A percentile compares a stretch with the other conserved stretches of the same genome.
Conservation (phyloP, 2,888 invertebrate species). For the Cheilosia vernalis region DNA sequence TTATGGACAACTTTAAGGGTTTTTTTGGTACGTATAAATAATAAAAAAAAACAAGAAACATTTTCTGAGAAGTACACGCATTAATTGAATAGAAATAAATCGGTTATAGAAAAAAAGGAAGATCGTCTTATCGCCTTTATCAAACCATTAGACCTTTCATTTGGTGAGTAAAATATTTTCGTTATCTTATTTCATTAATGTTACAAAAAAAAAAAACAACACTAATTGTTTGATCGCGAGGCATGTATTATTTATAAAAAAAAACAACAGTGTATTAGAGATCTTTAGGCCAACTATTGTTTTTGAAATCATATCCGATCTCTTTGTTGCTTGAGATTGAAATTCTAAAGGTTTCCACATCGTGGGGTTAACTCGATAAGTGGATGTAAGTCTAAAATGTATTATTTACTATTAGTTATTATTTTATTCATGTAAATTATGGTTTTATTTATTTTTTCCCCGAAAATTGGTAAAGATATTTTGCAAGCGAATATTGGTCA, state of each 20-base stretch:
- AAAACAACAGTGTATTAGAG: slow-evolving; percentile 20
- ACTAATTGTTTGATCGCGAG: slow-evolving; percentile 59
- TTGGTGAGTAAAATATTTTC: slow-evolving; percentile 73
- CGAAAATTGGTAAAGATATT: slow-evolving; percentile 11
- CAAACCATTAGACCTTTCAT: slow-evolving; percentile 70
- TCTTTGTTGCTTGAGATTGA: slow-evolving; percentile 57
- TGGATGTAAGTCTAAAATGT: slow-evolving; percentile 69
- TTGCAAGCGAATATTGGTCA: slow-evolving; percentile 64
- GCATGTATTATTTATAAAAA: slow-evolving; percentile 7
- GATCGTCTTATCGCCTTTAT: slow-evolving; percentile 41
- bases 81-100: slow-evolving; percentile 48
- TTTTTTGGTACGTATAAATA: slow-evolving; percentile 71
- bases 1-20: slow-evolving; percentile 69
- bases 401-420: slow-evolving; percentile 42
- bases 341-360: slow-evolving; percentile 63
- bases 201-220: slow-evolving; percentile 34
- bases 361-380: slow-evolving; percentile 60
- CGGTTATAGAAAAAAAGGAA: slow-evolving; percentile 40
- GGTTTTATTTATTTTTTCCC: background rate
- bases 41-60: slow-evolving; percentile 38
- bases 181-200: slow-evolving; percentile 68
- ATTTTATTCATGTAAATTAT: slow-evolving; percentile 14
- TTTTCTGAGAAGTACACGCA: slow-evolving; percentile 70
- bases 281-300: slow-evolving; percentile 53
- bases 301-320: slow-evolving; percentile 47